Conservation (phyloP, 1,140 invertebrate species). For the Cherax quadricarinatus region DNA sequence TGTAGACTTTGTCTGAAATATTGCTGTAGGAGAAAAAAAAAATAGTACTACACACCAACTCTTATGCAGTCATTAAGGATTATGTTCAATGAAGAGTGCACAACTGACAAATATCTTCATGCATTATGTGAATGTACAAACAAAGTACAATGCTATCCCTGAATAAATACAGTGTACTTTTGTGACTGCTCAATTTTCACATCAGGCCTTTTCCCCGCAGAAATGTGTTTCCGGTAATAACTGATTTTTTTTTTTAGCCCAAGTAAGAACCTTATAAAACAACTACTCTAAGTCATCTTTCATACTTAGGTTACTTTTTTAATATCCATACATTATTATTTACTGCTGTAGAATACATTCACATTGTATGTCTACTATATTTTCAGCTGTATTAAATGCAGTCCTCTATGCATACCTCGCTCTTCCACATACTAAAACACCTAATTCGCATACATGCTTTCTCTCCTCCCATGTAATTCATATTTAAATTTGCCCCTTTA, state of each 20-base stretch:
- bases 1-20: background rate
- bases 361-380: background rate
- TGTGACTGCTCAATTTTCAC: conserved; percentile 6
- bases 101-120: conserved; percentile 10
- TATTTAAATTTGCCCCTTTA: too few species aligned
- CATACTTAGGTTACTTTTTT: background rate
- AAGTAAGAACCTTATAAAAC: background rate
- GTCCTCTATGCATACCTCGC: too few species aligned
- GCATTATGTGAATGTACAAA: background rate
- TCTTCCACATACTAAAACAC: too few species aligned
- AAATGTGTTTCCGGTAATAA: conserved; percentile 15
- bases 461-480: too few species aligned
- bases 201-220: background rate
- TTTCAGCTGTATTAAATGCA: background rate
- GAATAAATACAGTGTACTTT: conserved; percentile 8
- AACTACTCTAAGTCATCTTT: background rate
- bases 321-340: background rate
- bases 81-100: background rate
- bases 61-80: conserved; percentile 1
- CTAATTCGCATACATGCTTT: too few species aligned
- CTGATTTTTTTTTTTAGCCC: background rate
- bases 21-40: background rate
- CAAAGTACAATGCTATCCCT: conserved; percentile 14
- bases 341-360: background rate
- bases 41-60: background rate